Base-by-base conservation (phyloP, 2,888 invertebrate genomes). In the Oligia strigilis region DNA sequence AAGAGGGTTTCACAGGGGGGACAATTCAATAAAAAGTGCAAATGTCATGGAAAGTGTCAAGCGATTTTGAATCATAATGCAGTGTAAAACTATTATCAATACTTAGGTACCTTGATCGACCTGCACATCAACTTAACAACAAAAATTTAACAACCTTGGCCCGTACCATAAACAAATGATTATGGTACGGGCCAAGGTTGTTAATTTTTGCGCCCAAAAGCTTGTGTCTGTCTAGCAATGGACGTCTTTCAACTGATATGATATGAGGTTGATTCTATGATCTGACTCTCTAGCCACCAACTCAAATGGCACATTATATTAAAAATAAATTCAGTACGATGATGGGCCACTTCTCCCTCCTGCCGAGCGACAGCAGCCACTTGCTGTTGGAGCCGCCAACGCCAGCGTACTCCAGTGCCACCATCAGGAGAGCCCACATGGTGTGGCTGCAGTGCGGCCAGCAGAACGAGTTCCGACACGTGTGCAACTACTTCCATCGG, bases 371-470 rank as follows among this genome's bases (percentile, higher is more conserved):
- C 3, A 81, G 79, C 46, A 84, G 79, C 2, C 95, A 95, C 86
- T 49, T 86, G 0, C 87, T 95, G 13, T 90, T 95, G 74, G 94
- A 94, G 72, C 86, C 91, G 0, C 81, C 85, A 0, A 79, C 90
- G 0, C 92, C 92, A 0, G 87, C 91, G 0, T 95, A 94, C 91
- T 87, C 91, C 78, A 89, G 90, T 82, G 84, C 88, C 23, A 95
- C 95, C 0, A 91, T 95, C 11, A 87, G 94, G 0, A 85, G 95
- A 0, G 95, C 95, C 14, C 94, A 93, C 91, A 91, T 94, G 4
- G 94, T 94, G 40, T 95, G 95, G 95, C 89, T 94, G 87, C 92
- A 93, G 77, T 93, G 93, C 72, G 95, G 95, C 0, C 94, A 93
- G 89, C 82, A 76, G 77, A 94, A 94, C 83, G 89, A 92, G 79